Evolutionary conservation across 1,140 invertebrate genomes (phyloP).

Genomic region (Bactericera cockerelli): DNA sequence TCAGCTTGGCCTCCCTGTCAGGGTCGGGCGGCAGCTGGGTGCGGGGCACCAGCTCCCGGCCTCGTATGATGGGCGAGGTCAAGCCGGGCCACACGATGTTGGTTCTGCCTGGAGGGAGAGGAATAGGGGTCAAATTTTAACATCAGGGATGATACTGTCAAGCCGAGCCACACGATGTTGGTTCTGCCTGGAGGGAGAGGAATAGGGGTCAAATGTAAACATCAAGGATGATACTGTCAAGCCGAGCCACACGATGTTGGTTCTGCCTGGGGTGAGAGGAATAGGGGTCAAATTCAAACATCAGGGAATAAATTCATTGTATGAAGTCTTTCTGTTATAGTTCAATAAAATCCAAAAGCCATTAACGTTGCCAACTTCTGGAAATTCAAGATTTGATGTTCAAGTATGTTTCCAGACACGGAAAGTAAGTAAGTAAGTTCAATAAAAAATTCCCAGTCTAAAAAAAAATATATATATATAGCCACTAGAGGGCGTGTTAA

Average conservation of each 20-base stretch:
- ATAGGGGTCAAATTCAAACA: no score
- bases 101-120: conserved; percentile 38
- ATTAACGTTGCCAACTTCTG: no score
- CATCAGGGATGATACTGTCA: conserved; percentile 48
- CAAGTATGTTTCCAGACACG: no score
- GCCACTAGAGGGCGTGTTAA: no score
- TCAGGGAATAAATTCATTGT: conserved; percentile 12
- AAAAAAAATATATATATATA: no score
- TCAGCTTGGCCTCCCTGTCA: conserved; percentile 49
- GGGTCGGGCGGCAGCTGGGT: conserved; percentile 51
- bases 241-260: conserved; percentile 82
- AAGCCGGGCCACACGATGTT: conserved; percentile 87
- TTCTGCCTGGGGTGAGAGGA: conserved; percentile 36
- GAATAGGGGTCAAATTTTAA: no score
- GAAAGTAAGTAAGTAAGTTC: no score
- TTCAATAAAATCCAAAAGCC: no score
- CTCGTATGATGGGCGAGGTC: conserved; percentile 62
- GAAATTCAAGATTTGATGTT: no score
- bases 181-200: conserved; percentile 38
- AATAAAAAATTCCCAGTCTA: no score
- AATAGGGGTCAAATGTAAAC: no score
- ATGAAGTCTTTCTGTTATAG: no score
- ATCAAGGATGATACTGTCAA: conserved; percentile 47
- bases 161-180: conserved; percentile 81
- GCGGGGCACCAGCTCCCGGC: conserved; percentile 53